Conservation (phyloP, 2,113 vertebrate genomes). For the Aramus guarauna region DNA sequence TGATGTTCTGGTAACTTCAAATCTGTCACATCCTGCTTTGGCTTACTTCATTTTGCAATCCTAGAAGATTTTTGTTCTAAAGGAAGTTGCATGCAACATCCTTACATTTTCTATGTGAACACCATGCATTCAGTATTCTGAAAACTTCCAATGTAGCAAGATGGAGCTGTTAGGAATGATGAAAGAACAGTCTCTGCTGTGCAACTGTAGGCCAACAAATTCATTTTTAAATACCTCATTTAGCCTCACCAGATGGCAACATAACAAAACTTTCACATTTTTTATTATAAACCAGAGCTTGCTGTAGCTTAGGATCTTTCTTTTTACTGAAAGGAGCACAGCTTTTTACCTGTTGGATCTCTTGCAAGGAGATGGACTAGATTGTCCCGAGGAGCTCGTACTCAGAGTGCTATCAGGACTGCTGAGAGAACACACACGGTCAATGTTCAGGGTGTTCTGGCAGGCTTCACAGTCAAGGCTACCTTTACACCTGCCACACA, state of each 20-base stretch:
- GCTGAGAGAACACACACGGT: conserved; percentile 93
- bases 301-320: not conserved
- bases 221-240: not conserved
- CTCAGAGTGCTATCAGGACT: conserved; percentile 96
- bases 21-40: not conserved
- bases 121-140: not conserved
- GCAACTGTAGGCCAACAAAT: not conserved
- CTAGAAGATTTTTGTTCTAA: not conserved
- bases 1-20: not conserved
- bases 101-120: not conserved
- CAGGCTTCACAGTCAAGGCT: conserved; percentile 94
- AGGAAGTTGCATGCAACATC: not conserved
- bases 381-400: conserved; percentile 91
- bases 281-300: not conserved
- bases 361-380: conserved; percentile 91
- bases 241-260: not conserved
- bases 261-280: not conserved
- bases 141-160: not conserved
- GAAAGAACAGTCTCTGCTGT: not conserved
- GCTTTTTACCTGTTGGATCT: conserved; percentile 86
- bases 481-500: conserved; percentile 86
- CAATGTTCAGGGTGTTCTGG: conserved; percentile 93
- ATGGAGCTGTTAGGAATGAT: not conserved
- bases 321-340: not conserved
- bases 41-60: not conserved